Evolutionary conservation across 2,797 vertebrate genomes (phyloP).

Genomic region (Sebastes nivosus): DNA sequence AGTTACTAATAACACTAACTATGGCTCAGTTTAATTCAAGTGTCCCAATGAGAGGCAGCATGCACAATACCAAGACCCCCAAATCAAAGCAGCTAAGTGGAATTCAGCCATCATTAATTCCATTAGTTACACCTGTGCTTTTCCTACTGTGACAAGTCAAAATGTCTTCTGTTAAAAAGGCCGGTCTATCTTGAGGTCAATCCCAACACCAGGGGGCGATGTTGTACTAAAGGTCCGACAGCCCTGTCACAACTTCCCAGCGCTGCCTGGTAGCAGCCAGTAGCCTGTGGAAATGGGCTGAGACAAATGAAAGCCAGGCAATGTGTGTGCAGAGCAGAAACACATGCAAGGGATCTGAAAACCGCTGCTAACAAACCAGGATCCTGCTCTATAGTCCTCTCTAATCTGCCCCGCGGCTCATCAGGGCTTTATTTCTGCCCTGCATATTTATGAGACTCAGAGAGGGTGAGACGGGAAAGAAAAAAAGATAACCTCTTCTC

Average conservation of each 20-base stretch:
- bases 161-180: not conserved
- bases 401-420: slow-evolving; percentile 79
- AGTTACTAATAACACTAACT: not conserved
- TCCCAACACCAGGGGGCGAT: slow-evolving; percentile 65
- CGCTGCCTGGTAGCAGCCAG: slow-evolving; percentile 21
- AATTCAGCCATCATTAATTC: not conserved
- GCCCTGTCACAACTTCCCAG: slow-evolving; percentile 4
- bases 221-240: slow-evolving; percentile 33
- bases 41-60: not conserved
- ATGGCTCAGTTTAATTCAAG: not conserved
- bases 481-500: slow-evolving; percentile 65
- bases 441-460: slow-evolving; percentile 74
- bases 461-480: slow-evolving; percentile 38
- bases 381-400: slow-evolving; percentile 70
- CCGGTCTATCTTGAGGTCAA: not conserved
- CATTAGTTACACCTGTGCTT: not conserved
- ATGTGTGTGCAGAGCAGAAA: slow-evolving; percentile 57
- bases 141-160: not conserved
- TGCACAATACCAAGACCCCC: not conserved
- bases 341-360: slow-evolving; percentile 71
- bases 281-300: slow-evolving; percentile 53
- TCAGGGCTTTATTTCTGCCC: slow-evolving; percentile 75
- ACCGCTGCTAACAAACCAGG: slow-evolving; percentile 72
- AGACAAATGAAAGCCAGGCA: slow-evolving; percentile 63
- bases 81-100: not conserved